Evolutionary conservation across 1,140 invertebrate genomes (phyloP).

Genomic region (Rhagoletis zephyria): DNA sequence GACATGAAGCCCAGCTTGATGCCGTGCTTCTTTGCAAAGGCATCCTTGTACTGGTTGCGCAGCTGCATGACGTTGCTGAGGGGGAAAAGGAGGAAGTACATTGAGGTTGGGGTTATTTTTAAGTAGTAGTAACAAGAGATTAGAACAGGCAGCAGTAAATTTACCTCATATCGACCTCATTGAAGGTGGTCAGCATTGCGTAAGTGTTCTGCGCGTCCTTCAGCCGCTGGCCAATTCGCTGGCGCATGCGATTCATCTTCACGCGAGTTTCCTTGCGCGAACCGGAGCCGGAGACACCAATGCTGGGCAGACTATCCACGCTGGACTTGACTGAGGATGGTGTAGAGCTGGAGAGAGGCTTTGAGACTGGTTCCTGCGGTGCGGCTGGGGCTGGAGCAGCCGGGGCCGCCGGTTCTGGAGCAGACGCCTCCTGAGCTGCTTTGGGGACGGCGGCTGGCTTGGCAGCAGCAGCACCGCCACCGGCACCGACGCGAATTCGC

Average conservation of each 20-base stretch:
- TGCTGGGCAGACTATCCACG: too few species aligned
- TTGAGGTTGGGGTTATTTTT: too few species aligned
- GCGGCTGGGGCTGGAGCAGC: conserved; percentile 67
- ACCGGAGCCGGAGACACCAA: too few species aligned
- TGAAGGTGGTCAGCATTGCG: conserved; percentile 99
- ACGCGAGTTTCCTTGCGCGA: conserved; percentile 93
- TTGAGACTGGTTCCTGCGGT: conserved; percentile 73
- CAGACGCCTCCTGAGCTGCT: too few species aligned
- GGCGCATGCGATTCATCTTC: conserved; percentile 98
- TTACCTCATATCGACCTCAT: conserved; percentile 99
- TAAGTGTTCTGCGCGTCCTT: conserved; percentile 99
- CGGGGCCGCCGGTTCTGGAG: too few species aligned
- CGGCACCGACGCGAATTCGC: conserved; percentile 80
- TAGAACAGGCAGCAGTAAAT: too few species aligned
- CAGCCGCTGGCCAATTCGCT: conserved; percentile 92
- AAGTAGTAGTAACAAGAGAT: too few species aligned
- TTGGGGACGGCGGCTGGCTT: too few species aligned
- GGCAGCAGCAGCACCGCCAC: conserved; percentile 74
- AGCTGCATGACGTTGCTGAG: conserved; percentile 98
- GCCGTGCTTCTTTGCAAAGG: conserved; percentile 91
- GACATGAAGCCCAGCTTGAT: conserved; percentile 99
- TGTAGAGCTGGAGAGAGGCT: too few species aligned
- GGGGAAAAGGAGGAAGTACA: too few species aligned
- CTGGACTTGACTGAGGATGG: too few species aligned
- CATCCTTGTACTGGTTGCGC: conserved; percentile 89